Base-by-base conservation (phyloP, 2,888 invertebrate genomes). In the Rotaria sp. region DNA sequence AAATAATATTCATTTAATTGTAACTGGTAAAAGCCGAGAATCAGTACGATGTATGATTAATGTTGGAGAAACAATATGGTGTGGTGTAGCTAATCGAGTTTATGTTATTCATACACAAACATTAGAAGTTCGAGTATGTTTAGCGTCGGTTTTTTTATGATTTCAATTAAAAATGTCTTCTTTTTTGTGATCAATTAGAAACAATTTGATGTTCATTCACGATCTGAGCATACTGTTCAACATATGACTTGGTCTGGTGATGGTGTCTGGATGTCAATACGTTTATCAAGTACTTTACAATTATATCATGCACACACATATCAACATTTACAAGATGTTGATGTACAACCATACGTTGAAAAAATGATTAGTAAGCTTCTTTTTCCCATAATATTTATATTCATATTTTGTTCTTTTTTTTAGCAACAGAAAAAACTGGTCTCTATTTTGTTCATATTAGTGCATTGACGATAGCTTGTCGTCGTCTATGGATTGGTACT, bases 211-310 rank as follows among this genome's bases (percentile, higher is more conserved):
- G 98, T 97, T 86, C 98, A 99, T 92, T 98, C 99, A 38, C 93
- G 97, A 57, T 95, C 95, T 90, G 99, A 99, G 92, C 93, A 96
- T 94, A 97, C 98, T 90, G 93, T 94, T 75, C 93, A 97, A 11
- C 96, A 97, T 92, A 94, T 99, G 94, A 96, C 96, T 0, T 96
- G 96, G 94, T 94, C 96, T 50, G 97, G 97, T 0, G 96, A 97
- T 89, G 99, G 99, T 8, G 99, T 99, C 15, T 99, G 99, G 99
- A 95, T 99, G 26, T 96, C 97, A 57, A 97, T 99, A 88, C 94
- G 99, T 88, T 93, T 99, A 91, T 99, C 99, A 91, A 97, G 97
- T 8, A 97, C 97, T 0, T 92, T 99, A 86, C 94, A 98, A 85
- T 93, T 99, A 48, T 99, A 97, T 92, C 97, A 99, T 92, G 96